Base-by-base conservation (phyloP, 2,797 vertebrate species). In the Gouania willdenowi region DNA sequence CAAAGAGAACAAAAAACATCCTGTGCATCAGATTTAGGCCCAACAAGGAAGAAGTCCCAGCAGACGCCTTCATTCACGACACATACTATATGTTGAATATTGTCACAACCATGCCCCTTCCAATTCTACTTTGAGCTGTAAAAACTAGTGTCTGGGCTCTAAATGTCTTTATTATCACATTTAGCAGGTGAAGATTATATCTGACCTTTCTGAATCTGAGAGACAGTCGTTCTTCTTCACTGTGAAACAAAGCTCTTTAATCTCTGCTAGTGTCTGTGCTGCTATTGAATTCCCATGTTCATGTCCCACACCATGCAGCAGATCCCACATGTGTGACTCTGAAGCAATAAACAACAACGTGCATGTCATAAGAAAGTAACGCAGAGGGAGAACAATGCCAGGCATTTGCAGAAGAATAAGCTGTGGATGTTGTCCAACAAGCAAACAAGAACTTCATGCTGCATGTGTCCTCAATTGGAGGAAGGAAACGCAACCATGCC, bases 361-460 rank as follows among this genome's bases (percentile, higher is more conserved):
- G 39, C 27, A 52, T 15, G 45, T 51, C 46, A 63, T 19, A 18
- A 74, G 70, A 77, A 68, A 78, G 66, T 32, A 56, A 70, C 26
- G 26, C 54, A 24, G 39, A 8, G 34, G 43, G 30, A 53, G 57
- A 79, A 81, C 67, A 81, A 83, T 79, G 68, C 21, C 50, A 73
- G 63, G 72, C 45, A 77, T 84, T 78, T 77, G 56, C 48, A 39
- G 44, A 71, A 64, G 57, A 76, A 67, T 54, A 49, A 54, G 66
- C 27, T 4, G 2, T 70, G 76, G 77, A 81, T 53, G 32, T 0
- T 12, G 30, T 74, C 75, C 74, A 76, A 28, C 59, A 76, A 73
- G 71, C 74, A 84, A 87, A 81, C 74, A 79, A 33, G 28, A 19
- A 80, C 78, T 85, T 87, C 82, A 84, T 86, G 80, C 55, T 62